A percentile compares a stretch with the other conserved stretches of the same genome.
Evolutionary conservation across 2,797 vertebrate genomes (phyloP).

Genomic region (Chloroceryle inda): DNA sequence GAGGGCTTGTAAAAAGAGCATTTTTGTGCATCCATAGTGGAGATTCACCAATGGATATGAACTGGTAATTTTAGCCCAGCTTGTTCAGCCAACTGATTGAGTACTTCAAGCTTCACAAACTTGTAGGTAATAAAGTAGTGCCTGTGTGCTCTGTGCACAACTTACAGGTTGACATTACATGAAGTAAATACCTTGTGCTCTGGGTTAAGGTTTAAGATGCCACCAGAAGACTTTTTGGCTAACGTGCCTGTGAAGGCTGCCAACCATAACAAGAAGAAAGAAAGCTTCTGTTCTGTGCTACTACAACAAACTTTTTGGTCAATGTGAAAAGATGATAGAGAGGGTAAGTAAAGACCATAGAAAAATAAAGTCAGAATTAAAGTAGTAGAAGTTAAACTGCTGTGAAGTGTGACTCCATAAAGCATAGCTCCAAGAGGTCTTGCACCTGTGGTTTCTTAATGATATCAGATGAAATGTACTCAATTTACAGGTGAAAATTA

Average conservation of each 20-base stretch:
- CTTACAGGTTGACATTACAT: not conserved
- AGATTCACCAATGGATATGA: not conserved
- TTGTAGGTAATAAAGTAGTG: not conserved
- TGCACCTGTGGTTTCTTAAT: not conserved
- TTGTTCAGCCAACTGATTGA: not conserved
- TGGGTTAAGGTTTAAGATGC: constrained; percentile 30
- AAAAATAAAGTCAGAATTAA: not conserved
- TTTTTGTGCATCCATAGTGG: not conserved
- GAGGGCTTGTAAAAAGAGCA: not conserved
- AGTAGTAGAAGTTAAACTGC: not conserved
- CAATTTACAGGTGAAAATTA: constrained; percentile 1
- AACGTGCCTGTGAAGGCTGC: constrained; percentile 4
- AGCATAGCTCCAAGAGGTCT: not conserved
- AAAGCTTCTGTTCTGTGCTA: constrained; percentile 7
- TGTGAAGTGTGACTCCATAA: not conserved
- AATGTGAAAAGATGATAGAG: not conserved
- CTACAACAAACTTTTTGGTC: not conserved
- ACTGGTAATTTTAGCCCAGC: not conserved
- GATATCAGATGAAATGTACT: not conserved
- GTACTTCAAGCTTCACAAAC: not conserved
- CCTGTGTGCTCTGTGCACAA: not conserved
- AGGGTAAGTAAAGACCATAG: not conserved
- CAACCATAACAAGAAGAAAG: constrained; percentile 42
- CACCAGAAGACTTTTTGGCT: constrained; percentile 7
- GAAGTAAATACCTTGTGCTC: constrained; percentile 16